Evolutionary conservation across 2,888 invertebrate species (phyloP).

Genomic region (Nemapogon koenigi): DNA sequence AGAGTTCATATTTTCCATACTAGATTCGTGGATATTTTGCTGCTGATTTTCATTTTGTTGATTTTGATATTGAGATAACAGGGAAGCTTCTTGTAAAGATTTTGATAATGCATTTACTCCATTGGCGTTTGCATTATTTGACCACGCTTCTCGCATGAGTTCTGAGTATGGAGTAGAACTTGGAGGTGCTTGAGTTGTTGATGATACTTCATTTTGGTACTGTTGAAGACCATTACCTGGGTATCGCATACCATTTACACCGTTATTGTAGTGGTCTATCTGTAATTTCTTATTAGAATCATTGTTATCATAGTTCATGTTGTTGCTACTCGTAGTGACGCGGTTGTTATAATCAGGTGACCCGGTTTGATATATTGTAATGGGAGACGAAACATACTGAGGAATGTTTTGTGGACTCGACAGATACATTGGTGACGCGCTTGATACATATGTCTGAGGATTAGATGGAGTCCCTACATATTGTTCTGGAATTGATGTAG

Average conservation of each 20-base stretch:
- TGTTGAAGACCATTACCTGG: conserved; percentile 35
- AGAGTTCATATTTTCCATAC: conserved; percentile 27
- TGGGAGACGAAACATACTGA: conserved; percentile 46
- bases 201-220: conserved; percentile 38
- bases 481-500: conserved; percentile 40
- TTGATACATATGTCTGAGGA: conserved; percentile 37
- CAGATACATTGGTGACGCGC: conserved; percentile 42
- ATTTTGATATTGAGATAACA: conserved; percentile 34
- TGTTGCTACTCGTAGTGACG: conserved; percentile 33
- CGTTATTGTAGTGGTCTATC: conserved; percentile 52
- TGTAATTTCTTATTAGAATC: conserved; percentile 39
- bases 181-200: conserved; percentile 28
- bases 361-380: conserved; percentile 38
- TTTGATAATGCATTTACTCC: conserved; percentile 32
- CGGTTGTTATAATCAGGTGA: conserved; percentile 37
- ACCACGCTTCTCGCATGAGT: conserved; percentile 34
- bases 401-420: conserved; percentile 46
- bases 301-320: conserved; percentile 29
- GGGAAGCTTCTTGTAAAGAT: conserved; percentile 34
- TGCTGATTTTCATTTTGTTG: conserved; percentile 30
- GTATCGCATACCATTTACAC: conserved; percentile 43
- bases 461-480: conserved; percentile 40
- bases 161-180: conserved; percentile 39
- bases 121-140: conserved; percentile 28
- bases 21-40: conserved; percentile 27